These are phyloP conservation scores for Helogale parvula DNA, from an alignment of 2,113 vertebrate genomes.

Conservation along the genomic window DNA sequence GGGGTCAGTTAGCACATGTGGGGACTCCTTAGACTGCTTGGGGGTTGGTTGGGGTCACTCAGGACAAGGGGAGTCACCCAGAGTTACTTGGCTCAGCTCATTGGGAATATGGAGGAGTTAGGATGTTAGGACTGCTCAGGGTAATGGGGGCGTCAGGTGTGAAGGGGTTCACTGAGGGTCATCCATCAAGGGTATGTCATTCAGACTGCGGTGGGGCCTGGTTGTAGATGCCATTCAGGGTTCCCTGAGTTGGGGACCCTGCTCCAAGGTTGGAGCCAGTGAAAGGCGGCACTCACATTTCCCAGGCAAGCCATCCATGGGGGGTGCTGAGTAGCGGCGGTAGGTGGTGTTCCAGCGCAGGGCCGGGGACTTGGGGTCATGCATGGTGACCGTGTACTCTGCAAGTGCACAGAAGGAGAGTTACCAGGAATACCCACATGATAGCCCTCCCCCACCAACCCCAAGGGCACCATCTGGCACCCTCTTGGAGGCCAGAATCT, in stretches of 20 bases:
- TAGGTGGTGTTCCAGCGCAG: slow-evolving; percentile 96
- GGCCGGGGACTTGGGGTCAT: slow-evolving; percentile 93
- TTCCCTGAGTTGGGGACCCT: neutral
- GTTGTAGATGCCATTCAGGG: neutral
- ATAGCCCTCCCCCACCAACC: neutral
- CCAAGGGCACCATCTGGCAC: neutral
- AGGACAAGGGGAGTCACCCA: neutral
- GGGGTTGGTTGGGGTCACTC: neutral
- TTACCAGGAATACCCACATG: fast-evolving
- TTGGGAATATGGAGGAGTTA: neutral
- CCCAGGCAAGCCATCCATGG: slow-evolving; percentile 88
- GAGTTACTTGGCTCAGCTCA: neutral
- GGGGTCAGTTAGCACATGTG: neutral
- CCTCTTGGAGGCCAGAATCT: neutral
- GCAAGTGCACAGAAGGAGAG: slow-evolving; percentile 39
- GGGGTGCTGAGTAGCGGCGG: slow-evolving; percentile 92
- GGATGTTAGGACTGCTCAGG: neutral
- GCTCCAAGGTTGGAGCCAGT: neutral
- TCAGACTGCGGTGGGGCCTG: neutral
- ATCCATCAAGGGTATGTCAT: neutral
- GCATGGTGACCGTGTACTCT: slow-evolving; percentile 98
- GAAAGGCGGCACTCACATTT: slow-evolving; percentile 89
- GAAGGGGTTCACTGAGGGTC: neutral
- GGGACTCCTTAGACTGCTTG: neutral
- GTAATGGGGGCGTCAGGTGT: neutral